Evolutionary conservation across 2,888 invertebrate species (phyloP), one percentile per base, ranked within the genome.

Genomic region (Oxyteleia sp.): DNA sequence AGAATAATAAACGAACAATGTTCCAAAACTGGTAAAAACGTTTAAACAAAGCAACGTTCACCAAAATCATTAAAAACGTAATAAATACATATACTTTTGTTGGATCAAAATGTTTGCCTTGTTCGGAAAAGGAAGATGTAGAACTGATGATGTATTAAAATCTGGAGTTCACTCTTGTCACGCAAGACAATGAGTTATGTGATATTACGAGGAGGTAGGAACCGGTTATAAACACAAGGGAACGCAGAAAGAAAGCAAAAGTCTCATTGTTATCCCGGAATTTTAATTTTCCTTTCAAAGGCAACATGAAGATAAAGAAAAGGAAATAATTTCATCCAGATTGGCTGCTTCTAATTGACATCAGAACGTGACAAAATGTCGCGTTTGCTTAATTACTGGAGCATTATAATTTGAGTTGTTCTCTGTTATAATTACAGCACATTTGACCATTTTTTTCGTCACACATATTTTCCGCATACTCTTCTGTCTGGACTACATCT

Each of bases 161-260:
- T 53, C 15, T 16, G 32, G 32, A 32, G 32, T 16, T 53, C 23
- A 53, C 32, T 32, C 16, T 53, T 32, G 53, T 32, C 53, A 53
- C 32, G 20, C 11, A 16, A 53, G 32, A 53, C 29, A 53, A 32
- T 53, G 32, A 29, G 53, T 53, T 53, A 53, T 32, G 16, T 16
- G 53, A 87, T 85, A 43, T 43, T 43, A 43, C 7, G 11, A 49
- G 11, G n/a, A 49, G 23, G 47, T 20, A 23, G 47, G 23, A 49
- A 49, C 47, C 47, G 47, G 47, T 49, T 49, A 23, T 51, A 51
- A 51, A 8, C 49, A 7, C 53, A 53, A 53, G 16, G 10, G 32
- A 53, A 53, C 10, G 11, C 10, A 15, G 16, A 53, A 32, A 53
- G 53, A 53, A 53, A 53, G 53, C 53, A 32, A 53, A 53, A 29